phyloP scores from a whole-genome alignment of 2,797 vertebrate species.

The Leptatherina wallacei region DNA sequence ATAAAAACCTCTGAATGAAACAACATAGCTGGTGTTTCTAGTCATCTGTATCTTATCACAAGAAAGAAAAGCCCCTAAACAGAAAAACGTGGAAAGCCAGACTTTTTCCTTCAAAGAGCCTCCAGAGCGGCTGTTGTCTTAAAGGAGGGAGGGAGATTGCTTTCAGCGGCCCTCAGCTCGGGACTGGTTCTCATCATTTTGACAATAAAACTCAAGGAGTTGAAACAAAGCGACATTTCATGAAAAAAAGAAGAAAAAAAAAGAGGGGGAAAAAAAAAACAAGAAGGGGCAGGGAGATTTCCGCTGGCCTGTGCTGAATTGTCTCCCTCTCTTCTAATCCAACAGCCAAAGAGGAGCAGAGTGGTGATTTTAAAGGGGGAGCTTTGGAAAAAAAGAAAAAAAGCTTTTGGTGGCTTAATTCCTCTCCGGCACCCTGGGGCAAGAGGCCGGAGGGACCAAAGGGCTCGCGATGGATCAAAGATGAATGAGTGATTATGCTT shows the following conservation, averaged over 20 bases:
- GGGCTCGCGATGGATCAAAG: constrained; percentile 60
- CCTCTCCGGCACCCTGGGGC: constrained; percentile 73
- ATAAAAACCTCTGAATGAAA: constrained; percentile 49
- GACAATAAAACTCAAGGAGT: constrained; percentile 83
- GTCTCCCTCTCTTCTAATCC: constrained; percentile 36
- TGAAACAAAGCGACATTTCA: constrained; percentile 82
- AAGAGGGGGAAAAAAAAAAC: constrained; percentile 17
- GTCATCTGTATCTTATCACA: constrained; percentile 86
- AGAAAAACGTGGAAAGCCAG: constrained; percentile 80
- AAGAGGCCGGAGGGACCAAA: constrained; percentile 57
- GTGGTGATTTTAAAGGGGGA: constrained; percentile 47
- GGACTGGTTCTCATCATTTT: constrained; percentile 85
- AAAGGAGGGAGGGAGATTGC: constrained; percentile 61
- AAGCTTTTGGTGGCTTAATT: constrained; percentile 73
- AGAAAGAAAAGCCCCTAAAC: constrained; percentile 74
- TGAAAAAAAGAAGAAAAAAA: constrained; percentile 12
- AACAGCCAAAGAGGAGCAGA: constrained; percentile 53
- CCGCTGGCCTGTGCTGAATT: constrained; percentile 59
- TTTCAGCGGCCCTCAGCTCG: constrained; percentile 65
- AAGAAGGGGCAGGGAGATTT: constrained; percentile 65
- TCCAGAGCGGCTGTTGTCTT: constrained; percentile 76
- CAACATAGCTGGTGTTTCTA: constrained; percentile 72
- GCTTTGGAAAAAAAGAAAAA: constrained; percentile 44
- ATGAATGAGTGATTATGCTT: constrained; percentile 69
- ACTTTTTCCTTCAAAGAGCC: constrained; percentile 77